A percentile compares a stretch with the other conserved stretches of the same genome.
Evolutionary conservation across 2,888 invertebrate species (phyloP).

Genomic region (Ellobium chinense): DNA sequence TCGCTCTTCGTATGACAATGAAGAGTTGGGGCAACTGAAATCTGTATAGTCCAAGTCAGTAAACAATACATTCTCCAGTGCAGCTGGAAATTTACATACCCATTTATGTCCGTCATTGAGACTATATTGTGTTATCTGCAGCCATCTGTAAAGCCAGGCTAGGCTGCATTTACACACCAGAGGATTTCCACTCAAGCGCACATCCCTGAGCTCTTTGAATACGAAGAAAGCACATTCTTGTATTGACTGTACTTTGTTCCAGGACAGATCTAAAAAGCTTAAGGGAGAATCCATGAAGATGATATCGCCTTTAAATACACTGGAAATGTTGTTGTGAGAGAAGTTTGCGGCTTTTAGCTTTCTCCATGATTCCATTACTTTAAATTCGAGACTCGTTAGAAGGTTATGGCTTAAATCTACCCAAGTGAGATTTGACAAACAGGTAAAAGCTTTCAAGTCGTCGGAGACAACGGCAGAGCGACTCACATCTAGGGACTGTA

Average conservation of each 20-base stretch:
- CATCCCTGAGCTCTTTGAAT: neutral
- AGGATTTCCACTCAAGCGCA: slow-evolving; percentile 19
- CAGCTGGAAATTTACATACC: neutral
- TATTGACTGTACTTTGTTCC: slow-evolving; percentile 11
- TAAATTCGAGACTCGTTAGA: neutral
- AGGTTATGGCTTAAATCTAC: slow-evolving; percentile 2
- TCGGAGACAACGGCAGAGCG: neutral
- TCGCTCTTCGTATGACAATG: neutral
- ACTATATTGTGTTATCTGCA: neutral
- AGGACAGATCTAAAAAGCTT: slow-evolving; percentile 15
- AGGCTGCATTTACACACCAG: slow-evolving; percentile 14
- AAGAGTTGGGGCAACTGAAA: slow-evolving; percentile 4
- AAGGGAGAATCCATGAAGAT: neutral
- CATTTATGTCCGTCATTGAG: neutral
- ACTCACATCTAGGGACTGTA: neutral
- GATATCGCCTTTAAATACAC: neutral
- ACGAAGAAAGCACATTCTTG: slow-evolving; percentile 8
- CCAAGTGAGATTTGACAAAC: neutral
- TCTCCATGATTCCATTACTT: neutral
- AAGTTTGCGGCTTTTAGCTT: slow-evolving; percentile 3
- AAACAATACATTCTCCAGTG: neutral
- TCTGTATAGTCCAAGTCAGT: slow-evolving; percentile 18
- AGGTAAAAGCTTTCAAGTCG: neutral
- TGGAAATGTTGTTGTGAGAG: slow-evolving; percentile 28
- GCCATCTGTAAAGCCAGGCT: slow-evolving; percentile 31